Conservation (phyloP, 1,140 invertebrate genomes). For the Bombus confusus region DNA sequence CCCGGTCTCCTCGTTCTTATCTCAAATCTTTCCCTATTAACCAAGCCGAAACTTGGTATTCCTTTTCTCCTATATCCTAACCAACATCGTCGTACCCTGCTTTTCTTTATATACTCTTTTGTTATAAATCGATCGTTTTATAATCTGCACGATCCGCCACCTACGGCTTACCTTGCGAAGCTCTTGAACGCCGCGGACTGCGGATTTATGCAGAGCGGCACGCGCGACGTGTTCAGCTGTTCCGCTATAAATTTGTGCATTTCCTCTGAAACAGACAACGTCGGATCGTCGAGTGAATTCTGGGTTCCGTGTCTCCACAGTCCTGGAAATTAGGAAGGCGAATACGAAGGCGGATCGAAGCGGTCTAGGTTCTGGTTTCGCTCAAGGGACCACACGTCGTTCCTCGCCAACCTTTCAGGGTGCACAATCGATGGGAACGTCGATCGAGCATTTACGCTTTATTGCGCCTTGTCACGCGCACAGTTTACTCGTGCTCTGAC, state of each 20-base stretch:
- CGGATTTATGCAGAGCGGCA: conserved; percentile 99
- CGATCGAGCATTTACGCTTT: background rate
- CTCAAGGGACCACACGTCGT: background rate
- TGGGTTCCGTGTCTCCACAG: background rate
- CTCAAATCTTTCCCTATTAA: background rate
- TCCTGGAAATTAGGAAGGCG: background rate
- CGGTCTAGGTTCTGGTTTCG: background rate
- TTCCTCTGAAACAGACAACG: conserved; percentile 90
- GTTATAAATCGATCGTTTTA: conserved; percentile 45
- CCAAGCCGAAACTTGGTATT: background rate
- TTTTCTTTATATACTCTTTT: background rate
- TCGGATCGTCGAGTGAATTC: conserved; percentile 18
- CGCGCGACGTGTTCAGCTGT: conserved; percentile 95
- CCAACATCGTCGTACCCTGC: background rate
- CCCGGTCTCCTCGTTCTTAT: conserved; percentile 15
- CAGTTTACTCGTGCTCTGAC: background rate
- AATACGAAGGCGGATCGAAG: background rate
- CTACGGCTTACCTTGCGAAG: conserved; percentile 96
- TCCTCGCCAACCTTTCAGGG: background rate
- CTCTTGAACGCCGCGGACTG: conserved; percentile 99
- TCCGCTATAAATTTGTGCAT: conserved; percentile 99
- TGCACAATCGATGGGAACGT: background rate
- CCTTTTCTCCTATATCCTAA: background rate
- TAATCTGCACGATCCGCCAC: conserved; percentile 36
- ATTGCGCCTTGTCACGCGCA: background rate